phyloP scores from a whole-genome alignment of 2,113 vertebrate genomes.

The Thinocorus orbignyianus region DNA sequence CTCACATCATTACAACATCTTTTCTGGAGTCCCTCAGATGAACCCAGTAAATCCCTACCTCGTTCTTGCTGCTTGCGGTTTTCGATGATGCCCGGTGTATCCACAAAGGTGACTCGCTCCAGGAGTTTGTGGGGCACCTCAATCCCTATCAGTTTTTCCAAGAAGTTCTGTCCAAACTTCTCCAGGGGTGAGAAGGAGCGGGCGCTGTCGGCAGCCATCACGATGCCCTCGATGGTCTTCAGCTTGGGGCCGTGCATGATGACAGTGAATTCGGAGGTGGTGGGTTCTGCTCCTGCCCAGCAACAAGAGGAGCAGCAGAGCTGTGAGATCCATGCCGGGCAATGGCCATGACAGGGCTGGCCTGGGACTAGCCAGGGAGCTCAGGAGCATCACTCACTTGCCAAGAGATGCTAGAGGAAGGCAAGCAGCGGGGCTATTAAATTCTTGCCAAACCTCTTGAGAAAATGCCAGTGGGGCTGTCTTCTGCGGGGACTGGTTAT shows the following conservation, averaged over 20 bases:
- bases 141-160: constrained; percentile 96
- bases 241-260: constrained; percentile 97
- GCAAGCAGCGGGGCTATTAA: neutral
- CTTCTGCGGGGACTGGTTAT: neutral
- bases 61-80: constrained; percentile 98
- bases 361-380: neutral
- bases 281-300: constrained; percentile 91
- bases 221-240: constrained; percentile 95
- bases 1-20: accelerated
- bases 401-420: neutral
- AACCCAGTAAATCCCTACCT: constrained; percentile 76
- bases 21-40: neutral
- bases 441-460: neutral
- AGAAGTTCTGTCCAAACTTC: constrained; percentile 98
- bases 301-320: neutral
- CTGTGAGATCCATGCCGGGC: neutral
- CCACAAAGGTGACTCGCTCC: constrained; percentile 94
- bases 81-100: constrained; percentile 97
- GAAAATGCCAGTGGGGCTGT: neutral
- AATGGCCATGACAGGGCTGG: neutral
- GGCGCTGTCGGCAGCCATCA: constrained; percentile 96
- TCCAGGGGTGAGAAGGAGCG: constrained; percentile 95
- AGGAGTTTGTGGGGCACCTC: constrained; percentile 97
- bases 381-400: accelerated
- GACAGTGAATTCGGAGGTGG: constrained; percentile 97